Evolutionary conservation across 2,797 vertebrate species (phyloP), one percentile per base, ranked within the genome.

Genomic region (Pipistrellus pygmaeus): DNA sequence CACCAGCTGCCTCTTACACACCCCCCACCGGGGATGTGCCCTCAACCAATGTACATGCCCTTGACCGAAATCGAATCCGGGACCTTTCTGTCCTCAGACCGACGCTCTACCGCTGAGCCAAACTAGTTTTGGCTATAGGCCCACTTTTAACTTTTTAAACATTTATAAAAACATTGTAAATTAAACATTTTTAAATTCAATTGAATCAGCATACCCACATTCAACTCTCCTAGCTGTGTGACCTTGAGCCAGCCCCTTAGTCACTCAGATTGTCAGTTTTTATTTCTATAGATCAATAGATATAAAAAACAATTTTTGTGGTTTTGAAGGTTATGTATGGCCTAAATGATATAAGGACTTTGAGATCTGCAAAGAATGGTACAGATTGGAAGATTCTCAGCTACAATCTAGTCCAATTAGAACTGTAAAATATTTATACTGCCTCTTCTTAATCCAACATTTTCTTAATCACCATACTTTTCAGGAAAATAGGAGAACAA

Each of bases 401-500:
- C 17, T 21, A 27, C 3, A 18, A 3, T 11, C 9, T 10, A 69
- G 25, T 17, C 27, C 53, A 93, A 0, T 35, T 44, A 86, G 9
- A 5, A 41, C 1, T 18, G 11, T 3, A 41, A 85, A 18, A 41
- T n/a, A n/a, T 3, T 68, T 14, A 30, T 3, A 0, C 0, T 17
- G 44, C 78, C 7, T 30, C 32, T 73, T 41, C 20, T 75, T 15
- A 38, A 21, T 18, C 38, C 30, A 75, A 38, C 20, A 13, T 69
- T 84, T 71, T 57, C 53, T 77, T 77, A 55, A 30, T 27, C 38
- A 17, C 55, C n/a, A 2, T 0, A 1, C 12, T 38, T 85, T 51
- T 78, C 88, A 66, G 72, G 53, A 38, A 81, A 92, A 88, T 12
- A n/a, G 11, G 13, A 68, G 23, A 44, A 30, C 5, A 69, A 30